These are phyloP conservation scores for Otolemur crassicaudatus DNA, from an alignment of 2,797 vertebrate genomes.

Conservation along the genomic window DNA sequence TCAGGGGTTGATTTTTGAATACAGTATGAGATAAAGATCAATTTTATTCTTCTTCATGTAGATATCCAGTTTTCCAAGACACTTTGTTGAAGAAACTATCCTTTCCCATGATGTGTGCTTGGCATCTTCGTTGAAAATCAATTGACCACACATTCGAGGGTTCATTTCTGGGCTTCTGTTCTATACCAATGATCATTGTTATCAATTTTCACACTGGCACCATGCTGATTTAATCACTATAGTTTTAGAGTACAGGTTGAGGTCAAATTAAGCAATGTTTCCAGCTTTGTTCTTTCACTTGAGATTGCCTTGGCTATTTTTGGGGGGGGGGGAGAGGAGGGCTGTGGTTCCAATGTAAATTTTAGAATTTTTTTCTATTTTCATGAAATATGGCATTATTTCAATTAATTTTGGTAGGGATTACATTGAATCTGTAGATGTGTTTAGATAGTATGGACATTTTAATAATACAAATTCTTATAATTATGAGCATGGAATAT, in stretches of 20 bases:
- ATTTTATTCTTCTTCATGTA: neutral
- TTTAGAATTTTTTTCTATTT: neutral
- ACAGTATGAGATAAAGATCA: neutral
- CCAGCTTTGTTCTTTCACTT: neutral
- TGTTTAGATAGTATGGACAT: neutral
- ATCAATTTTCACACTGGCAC: neutral
- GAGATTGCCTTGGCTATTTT: neutral
- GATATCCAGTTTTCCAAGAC: neutral
- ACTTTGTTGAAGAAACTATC: neutral
- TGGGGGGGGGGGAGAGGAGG: no score
- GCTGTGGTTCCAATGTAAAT: neutral
- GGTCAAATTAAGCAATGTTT: neutral
- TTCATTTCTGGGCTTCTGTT: neutral
- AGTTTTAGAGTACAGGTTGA: neutral
- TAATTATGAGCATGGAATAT: neutral
- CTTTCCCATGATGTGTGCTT: neutral
- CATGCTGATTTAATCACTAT: neutral
- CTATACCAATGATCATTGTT: neutral
- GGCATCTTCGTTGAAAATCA: neutral
- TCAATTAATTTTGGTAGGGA: neutral
- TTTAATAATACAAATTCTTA: neutral
- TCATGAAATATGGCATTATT: neutral
- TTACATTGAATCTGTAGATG: neutral
- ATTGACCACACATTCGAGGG: neutral
- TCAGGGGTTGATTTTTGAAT: neutral